Evolutionary conservation across 2,113 vertebrate genomes (phyloP).

Genomic region (Gallinago jamesoni): DNA sequence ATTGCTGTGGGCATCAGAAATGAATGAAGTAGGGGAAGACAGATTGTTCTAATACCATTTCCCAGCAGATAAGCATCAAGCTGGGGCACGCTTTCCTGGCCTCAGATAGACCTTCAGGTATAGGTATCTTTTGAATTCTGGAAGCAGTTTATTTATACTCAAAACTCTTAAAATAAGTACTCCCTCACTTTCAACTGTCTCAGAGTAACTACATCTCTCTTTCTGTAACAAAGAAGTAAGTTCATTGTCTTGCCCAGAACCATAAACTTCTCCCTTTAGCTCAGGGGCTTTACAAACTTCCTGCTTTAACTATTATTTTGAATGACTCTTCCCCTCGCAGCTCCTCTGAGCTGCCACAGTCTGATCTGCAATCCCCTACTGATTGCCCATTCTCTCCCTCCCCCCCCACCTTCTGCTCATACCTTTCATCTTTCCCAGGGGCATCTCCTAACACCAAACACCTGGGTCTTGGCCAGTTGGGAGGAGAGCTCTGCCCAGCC

Average conservation of each 20-base stretch:
- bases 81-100: not conserved
- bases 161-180: conserved; percentile 12
- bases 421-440: not conserved
- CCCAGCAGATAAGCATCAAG: not conserved
- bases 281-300: not conserved
- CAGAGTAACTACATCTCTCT: not conserved
- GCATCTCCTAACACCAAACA: not conserved
- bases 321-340: not conserved
- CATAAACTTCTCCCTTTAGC: not conserved
- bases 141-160: conserved; percentile 9
- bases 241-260: not conserved
- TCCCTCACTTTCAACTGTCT: not conserved
- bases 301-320: not conserved
- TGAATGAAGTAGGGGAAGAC: not conserved
- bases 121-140: not conserved
- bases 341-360: not conserved
- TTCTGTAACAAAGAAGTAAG: not conserved
- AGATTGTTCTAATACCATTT: not conserved
- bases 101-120: not conserved
- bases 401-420: not conserved
- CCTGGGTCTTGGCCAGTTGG: not conserved
- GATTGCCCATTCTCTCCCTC: not conserved
- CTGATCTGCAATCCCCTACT: not conserved
- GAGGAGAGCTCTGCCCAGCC: not conserved
- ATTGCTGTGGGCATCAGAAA: conserved; percentile 28